phyloP scores from a whole-genome alignment of 2,113 vertebrate genomes.

The Nicator chloris region DNA sequence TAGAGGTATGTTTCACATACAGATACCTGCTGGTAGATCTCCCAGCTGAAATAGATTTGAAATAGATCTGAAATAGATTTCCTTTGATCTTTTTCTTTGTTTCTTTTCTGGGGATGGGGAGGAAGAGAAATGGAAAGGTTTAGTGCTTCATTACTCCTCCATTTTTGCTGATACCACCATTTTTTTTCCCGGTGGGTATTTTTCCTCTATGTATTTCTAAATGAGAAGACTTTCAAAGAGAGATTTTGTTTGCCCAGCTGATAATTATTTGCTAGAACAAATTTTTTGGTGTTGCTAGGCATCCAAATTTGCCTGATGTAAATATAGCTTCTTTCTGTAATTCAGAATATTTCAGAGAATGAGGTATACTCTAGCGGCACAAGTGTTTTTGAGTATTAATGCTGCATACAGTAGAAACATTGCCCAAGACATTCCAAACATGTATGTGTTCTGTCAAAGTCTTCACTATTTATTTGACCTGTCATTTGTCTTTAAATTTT shows the following conservation, averaged over 20 bases:
- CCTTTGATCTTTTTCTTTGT: background rate
- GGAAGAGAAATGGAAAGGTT: background rate
- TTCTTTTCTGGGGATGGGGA: background rate
- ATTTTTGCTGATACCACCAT: background rate
- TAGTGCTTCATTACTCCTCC: background rate
- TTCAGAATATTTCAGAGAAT: background rate
- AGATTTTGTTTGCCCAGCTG: background rate
- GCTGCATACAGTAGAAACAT: background rate
- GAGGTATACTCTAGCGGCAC: background rate
- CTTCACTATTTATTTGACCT: background rate
- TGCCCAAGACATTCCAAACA: background rate
- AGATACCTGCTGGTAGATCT: background rate
- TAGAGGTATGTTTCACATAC: background rate
- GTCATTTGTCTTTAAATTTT: background rate
- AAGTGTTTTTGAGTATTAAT: background rate
- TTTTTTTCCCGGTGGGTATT: background rate
- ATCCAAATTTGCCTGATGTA: background rate
- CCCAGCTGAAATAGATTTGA: background rate
- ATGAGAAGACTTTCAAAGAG: background rate
- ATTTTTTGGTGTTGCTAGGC: background rate
- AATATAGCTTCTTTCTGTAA: background rate
- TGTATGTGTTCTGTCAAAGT: background rate
- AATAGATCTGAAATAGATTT: background rate
- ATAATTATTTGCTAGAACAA: background rate
- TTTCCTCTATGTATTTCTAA: background rate